phyloP scores from a whole-genome alignment of 2,113 vertebrate genomes.

The Eclectus roratus region DNA sequence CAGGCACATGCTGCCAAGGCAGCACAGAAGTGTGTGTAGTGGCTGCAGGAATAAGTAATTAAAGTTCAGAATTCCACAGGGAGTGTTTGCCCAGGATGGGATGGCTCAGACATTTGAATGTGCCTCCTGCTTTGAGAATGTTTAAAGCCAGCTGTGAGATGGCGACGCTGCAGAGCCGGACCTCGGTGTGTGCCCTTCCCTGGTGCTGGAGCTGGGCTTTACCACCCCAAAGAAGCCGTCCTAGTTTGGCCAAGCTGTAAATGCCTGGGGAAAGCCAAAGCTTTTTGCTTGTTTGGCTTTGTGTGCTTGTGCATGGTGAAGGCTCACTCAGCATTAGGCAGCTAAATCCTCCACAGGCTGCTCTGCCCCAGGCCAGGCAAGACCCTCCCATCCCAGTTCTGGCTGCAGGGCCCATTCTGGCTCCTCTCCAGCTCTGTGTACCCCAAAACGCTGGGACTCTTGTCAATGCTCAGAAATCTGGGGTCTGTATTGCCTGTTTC shows the following conservation, averaged over 20 bases:
- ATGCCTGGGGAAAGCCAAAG: not conserved
- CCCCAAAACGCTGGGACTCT: not conserved
- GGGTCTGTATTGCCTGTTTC: not conserved
- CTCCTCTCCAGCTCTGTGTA: not conserved
- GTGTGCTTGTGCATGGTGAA: not conserved
- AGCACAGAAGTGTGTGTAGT: not conserved
- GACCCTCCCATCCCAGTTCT: not conserved
- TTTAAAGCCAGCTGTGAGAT: not conserved
- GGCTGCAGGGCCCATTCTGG: not conserved
- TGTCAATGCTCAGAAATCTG: not conserved
- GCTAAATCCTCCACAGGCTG: not conserved
- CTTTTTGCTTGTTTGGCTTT: slow-evolving; percentile 2
- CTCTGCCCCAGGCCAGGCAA: not conserved
- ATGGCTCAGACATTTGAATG: not conserved
- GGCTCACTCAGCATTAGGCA: not conserved
- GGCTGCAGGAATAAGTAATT: not conserved
- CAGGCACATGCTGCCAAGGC: not conserved
- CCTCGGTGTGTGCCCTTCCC: not conserved
- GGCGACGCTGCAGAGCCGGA: not conserved
- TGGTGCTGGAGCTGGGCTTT: not conserved
- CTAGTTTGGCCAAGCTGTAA: not conserved
- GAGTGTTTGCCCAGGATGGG: not conserved
- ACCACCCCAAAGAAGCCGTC: not conserved
- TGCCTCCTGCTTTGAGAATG: not conserved
- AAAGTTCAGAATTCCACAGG: not conserved